Evolutionary conservation across 2,113 vertebrate species (phyloP).

Genomic region (Trinectes maculatus): DNA sequence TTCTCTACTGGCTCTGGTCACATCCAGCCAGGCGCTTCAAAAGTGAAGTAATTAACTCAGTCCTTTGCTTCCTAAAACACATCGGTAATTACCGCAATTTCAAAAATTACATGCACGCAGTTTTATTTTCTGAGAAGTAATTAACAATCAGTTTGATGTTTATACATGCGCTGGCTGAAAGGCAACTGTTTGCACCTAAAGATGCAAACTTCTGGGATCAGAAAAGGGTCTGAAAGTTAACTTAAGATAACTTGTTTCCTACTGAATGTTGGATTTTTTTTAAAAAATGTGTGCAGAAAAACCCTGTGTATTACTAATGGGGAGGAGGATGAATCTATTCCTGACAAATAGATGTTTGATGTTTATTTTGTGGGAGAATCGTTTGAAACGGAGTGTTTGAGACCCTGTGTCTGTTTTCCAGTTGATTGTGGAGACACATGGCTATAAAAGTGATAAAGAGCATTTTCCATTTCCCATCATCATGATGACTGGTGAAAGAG

Average conservation of each 20-base stretch:
- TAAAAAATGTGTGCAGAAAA: neutral
- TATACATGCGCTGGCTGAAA: neutral
- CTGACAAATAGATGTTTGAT: neutral
- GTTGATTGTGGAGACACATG: constrained; percentile 29
- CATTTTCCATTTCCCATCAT: constrained; percentile 44
- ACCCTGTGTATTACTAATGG: too few species aligned
- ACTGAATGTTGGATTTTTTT: neutral
- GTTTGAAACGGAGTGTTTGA: neutral
- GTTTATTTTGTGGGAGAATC: neutral
- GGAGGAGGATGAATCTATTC: neutral
- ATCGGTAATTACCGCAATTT: constrained; percentile 26
- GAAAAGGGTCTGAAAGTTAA: neutral
- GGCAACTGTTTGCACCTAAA: neutral
- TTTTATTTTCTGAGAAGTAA: constrained; percentile 15
- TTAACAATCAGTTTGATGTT: constrained; percentile 18
- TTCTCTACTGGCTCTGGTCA: constrained; percentile 12
- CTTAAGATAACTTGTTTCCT: too few species aligned
- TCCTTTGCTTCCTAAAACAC: constrained; percentile 10
- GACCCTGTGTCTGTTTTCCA: constrained; percentile 3
- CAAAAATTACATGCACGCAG: neutral
- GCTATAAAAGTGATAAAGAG: constrained; percentile 32
- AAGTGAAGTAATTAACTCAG: constrained; percentile 22
- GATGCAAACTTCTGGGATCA: neutral
- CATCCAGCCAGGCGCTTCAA: constrained; percentile 21
- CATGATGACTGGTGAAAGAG: constrained; percentile 21